A percentile compares a stretch with the other conserved stretches of the same genome.
Evolutionary conservation across 2,113 vertebrate genomes (phyloP).

Genomic region (Pheucticus melanocephalus): DNA sequence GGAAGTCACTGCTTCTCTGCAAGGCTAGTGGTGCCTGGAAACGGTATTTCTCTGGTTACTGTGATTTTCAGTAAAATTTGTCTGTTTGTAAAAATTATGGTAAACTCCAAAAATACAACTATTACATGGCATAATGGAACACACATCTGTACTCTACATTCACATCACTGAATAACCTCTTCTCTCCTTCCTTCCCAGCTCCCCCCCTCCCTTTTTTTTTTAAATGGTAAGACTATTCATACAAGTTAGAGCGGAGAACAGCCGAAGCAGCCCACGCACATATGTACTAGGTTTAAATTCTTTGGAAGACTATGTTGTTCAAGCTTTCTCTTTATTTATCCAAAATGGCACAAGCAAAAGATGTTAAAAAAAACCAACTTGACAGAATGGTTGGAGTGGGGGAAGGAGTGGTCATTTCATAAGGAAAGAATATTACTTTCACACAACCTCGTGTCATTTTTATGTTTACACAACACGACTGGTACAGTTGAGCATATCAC

Average conservation of each 20-base stretch:
- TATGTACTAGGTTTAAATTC: constrained; percentile 26
- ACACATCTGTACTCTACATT: constrained; percentile 12
- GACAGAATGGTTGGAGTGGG: neutral
- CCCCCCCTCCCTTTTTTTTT: neutral
- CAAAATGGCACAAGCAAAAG: constrained; percentile 32
- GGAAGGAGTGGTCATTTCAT: neutral
- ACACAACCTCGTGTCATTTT: neutral
- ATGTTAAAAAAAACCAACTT: neutral
- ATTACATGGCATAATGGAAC: neutral
- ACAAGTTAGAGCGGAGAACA: constrained; percentile 41
- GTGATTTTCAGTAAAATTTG: neutral
- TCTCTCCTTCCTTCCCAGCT: neutral
- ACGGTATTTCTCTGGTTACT: neutral
- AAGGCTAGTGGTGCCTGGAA: neutral
- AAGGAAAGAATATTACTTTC: neutral
- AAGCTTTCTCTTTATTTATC: constrained; percentile 13
- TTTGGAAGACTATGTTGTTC: constrained; percentile 15
- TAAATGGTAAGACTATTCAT: constrained; percentile 36
- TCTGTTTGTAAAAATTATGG: neutral
- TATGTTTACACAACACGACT: neutral
- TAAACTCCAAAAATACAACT: neutral
- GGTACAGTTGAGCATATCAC: neutral
- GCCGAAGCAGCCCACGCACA: constrained; percentile 56
- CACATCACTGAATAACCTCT: neutral
- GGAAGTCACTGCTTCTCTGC: neutral